Base-by-base conservation (phyloP, 2,888 invertebrate genomes). In the Pristionchus fissidentatus region DNA sequence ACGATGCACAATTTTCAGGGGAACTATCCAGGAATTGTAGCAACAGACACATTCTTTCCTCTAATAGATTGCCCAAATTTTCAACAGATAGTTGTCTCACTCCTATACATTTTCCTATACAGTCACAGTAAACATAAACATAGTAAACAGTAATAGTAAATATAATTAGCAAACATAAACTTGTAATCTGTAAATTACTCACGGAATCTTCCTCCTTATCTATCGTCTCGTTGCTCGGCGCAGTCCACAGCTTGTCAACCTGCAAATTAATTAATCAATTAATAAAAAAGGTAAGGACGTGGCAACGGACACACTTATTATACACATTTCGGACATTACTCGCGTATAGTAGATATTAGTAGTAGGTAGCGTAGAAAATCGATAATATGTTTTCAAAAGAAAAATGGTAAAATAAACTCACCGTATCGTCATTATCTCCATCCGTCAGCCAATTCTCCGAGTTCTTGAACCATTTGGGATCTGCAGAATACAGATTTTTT, bases 201-300 rank as follows among this genome's bases (percentile, higher is more conserved):
- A 70, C 82, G 46, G 43, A 32, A 70, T 70, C 82, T 4, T 43
- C 41, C 49, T 82, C 49, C 52, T 38, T 70, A 26, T 82, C 82
- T 35, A 43, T 19, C 8, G 57, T 60, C 60, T 22, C 80, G 29
- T 80, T 62, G 19, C 46, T 38, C 52, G 82, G 82, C 22, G n/a
- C 29, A 66, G 66, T 82, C 82, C 82, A 82, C 52, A 82, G 29
- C 26, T 70, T 66, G 52, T 82, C 82, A 3, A 82, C 70, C 52
- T 66, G 66, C 1, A 66, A 66, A 8, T 35, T 35, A 7, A 46
- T 29, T 46, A 13, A 46, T 73, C 41, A 22, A 3, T 73, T 41
- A 13, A 8, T 73, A 8, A 43, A 29, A n/a, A n/a, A n/a, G n/a
- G n/a, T n/a, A n/a, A n/a, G n/a, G n/a, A n/a, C n/a, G n/a, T n/a